phyloP scores from a whole-genome alignment of 2,888 invertebrate genomes.

The Sericinus montela region DNA sequence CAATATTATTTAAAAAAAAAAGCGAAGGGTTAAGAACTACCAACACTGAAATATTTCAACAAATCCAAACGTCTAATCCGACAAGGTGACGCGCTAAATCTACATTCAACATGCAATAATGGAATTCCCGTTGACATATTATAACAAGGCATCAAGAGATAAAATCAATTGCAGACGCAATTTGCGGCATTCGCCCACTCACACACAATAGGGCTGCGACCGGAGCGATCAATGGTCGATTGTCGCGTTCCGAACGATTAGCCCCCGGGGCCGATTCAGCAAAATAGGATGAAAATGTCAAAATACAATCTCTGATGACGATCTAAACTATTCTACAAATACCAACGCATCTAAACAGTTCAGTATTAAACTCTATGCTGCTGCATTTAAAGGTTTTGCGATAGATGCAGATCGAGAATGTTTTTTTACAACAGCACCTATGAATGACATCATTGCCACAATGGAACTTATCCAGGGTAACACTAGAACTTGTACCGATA shows the following conservation, averaged over 20 bases:
- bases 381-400: not conserved
- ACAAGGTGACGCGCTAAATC: constrained; percentile 4
- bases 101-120: not conserved
- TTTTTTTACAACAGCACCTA: constrained; percentile 24
- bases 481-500: constrained; percentile 66
- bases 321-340: constrained; percentile 41
- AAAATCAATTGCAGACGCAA: constrained; percentile 22
- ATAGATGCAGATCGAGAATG: not conserved
- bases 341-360: not conserved
- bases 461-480: constrained; percentile 50
- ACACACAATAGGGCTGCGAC: constrained; percentile 25
- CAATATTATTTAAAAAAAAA: too few species aligned
- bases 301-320: constrained; percentile 66
- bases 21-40: too few species aligned
- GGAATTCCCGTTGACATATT: constrained; percentile 6
- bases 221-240: constrained; percentile 36
- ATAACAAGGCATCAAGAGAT: constrained; percentile 14
- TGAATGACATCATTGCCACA: constrained; percentile 36
- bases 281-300: constrained; percentile 76
- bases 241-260: constrained; percentile 59
- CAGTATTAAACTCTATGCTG: constrained; percentile 19
- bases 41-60: too few species aligned
- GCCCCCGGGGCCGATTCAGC: constrained; percentile 54
- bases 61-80: not conserved
- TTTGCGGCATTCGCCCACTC: constrained; percentile 31